Evolutionary conservation across 2,797 vertebrate species (phyloP).

Genomic region (Anas capensis): DNA sequence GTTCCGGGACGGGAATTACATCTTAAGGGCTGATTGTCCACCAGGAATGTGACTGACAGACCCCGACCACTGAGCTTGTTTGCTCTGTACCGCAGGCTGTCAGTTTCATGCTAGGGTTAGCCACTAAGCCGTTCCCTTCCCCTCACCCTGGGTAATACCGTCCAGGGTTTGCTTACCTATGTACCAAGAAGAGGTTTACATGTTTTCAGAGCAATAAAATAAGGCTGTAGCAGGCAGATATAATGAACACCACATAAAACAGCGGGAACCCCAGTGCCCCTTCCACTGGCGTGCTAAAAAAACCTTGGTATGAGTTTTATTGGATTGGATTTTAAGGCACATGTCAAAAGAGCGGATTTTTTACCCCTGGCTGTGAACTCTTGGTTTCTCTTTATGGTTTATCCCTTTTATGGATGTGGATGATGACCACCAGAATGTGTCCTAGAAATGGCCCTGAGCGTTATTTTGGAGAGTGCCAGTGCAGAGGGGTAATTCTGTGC

Average conservation of each 20-base stretch:
- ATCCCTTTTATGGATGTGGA: neutral
- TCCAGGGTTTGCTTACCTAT: neutral
- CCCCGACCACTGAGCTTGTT: neutral
- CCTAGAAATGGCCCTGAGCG: neutral
- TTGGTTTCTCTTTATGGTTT: neutral
- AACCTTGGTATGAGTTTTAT: neutral
- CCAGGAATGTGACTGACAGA: neutral
- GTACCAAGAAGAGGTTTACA: neutral
- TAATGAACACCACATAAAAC: neutral
- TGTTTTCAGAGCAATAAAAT: slow-evolving; percentile 8
- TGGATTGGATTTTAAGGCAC: neutral
- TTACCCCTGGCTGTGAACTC: neutral
- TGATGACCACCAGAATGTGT: neutral
- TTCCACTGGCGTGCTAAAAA: neutral
- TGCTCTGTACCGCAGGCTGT: neutral
- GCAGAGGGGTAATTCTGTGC: neutral
- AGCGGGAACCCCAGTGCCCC: neutral
- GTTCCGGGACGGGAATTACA: neutral
- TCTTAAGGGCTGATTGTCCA: neutral
- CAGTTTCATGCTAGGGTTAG: neutral
- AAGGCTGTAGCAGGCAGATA: neutral
- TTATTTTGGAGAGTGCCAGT: neutral
- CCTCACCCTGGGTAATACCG: neutral
- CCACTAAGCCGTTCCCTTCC: neutral
- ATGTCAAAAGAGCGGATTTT: neutral